Percentiles rank a stretch among this genome's conserved stretches.
phyloP scores from a whole-genome alignment of 2,888 invertebrate species.

The Synanthedon andrenaeformis region DNA sequence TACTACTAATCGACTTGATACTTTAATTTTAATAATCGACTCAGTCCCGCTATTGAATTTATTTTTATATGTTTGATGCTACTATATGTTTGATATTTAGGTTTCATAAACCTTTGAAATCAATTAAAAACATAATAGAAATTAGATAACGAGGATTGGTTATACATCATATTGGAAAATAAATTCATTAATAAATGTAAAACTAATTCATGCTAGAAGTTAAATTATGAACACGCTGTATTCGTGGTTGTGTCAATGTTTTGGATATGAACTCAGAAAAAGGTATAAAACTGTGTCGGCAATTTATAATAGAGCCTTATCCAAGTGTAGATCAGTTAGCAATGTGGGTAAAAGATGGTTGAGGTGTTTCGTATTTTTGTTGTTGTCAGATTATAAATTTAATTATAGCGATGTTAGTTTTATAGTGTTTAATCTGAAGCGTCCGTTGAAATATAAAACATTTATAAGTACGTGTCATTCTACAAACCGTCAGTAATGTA shows the following conservation, averaged over 20 bases:
- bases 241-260: slow-evolving; percentile 2
- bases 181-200: no score
- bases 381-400: slow-evolving; percentile 16
- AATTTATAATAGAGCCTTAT: slow-evolving; percentile 28
- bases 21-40: no score
- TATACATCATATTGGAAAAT: no score
- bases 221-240: slow-evolving; percentile 8
- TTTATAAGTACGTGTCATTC: slow-evolving; percentile 6
- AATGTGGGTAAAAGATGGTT: slow-evolving; percentile 19
- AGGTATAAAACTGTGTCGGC: slow-evolving; percentile 23
- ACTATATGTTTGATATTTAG: no score
- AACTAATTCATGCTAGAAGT: no score
- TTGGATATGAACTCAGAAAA: background rate
- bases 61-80: no score
- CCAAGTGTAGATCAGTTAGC: slow-evolving; percentile 23
- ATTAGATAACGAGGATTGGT: no score
- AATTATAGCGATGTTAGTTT: slow-evolving; percentile 15
- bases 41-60: no score
- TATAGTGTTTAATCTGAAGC: slow-evolving; percentile 2
- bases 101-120: no score
- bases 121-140: no score
- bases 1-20: no score
- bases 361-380: slow-evolving; percentile 14
- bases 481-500: background rate
- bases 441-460: slow-evolving; percentile 5